Evolutionary conservation across 2,113 vertebrate species (phyloP).

Genomic region (Rynchops niger): DNA sequence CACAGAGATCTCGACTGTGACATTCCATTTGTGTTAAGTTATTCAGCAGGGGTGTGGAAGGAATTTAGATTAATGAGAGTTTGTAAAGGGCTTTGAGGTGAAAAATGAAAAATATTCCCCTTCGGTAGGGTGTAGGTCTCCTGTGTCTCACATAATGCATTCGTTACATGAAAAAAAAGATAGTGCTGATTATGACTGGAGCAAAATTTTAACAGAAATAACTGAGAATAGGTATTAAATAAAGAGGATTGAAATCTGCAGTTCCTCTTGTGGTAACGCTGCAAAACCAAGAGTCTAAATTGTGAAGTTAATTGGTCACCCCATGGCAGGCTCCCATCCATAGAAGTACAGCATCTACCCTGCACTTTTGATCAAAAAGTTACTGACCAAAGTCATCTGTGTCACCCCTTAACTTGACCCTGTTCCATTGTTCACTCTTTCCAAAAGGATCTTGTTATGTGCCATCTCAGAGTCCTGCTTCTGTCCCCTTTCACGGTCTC

Average conservation of each 20-base stretch:
- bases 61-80: slow-evolving; percentile 44
- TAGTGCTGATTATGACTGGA: neutral
- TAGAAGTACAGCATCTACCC: neutral
- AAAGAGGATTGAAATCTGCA: neutral
- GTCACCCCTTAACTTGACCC: neutral
- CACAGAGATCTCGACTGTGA: neutral
- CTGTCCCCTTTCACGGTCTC: neutral
- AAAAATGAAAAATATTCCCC: slow-evolving; percentile 38
- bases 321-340: neutral
- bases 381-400: neutral
- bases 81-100: slow-evolving; percentile 16
- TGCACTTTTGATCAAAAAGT: neutral
- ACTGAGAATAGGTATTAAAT: neutral
- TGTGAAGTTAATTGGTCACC: neutral
- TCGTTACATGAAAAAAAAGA: neutral
- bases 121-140: neutral
- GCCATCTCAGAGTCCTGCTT: neutral
- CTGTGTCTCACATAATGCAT: neutral
- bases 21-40: slow-evolving; percentile 11
- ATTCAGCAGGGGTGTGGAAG: slow-evolving; percentile 8
- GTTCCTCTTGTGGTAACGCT: neutral
- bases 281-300: neutral
- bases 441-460: neutral
- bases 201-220: neutral
- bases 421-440: neutral